A percentile compares a stretch with the other conserved stretches of the same genome.
phyloP scores from a whole-genome alignment of 2,797 vertebrate genomes.

The Nannoperca obscura region DNA sequence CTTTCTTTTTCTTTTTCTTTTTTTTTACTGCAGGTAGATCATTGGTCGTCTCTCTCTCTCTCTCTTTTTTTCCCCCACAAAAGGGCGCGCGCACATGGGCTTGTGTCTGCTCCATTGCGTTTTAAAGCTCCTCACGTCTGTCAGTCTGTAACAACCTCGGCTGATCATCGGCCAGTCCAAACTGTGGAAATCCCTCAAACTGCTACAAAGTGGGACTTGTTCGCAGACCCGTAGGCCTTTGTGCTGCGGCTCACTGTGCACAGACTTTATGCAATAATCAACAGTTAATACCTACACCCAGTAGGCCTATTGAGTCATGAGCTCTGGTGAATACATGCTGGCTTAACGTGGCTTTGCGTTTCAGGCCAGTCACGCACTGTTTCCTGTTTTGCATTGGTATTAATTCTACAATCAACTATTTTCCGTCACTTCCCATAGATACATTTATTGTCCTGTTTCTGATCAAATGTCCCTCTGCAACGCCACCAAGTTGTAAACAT shows the following conservation, averaged over 20 bases:
- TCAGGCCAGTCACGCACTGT: background rate
- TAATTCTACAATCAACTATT: background rate
- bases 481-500: conserved; percentile 18
- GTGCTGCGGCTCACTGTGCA: background rate
- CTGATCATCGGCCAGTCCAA: conserved; percentile 19
- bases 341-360: background rate
- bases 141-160: conserved; percentile 19
- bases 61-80: background rate
- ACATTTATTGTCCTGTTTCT: conserved; percentile 2
- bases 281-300: background rate
- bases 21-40: conserved; percentile 24
- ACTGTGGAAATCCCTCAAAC: background rate
- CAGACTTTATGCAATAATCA: background rate
- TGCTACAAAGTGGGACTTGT: background rate
- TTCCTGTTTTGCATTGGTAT: background rate
- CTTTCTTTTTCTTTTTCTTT: background rate
- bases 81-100: background rate
- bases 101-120: conserved; percentile 30
- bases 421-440: background rate
- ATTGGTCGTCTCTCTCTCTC: background rate
- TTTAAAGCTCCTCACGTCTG: conserved; percentile 13
- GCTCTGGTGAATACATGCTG: background rate
- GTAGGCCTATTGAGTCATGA: background rate
- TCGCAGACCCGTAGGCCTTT: background rate
- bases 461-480: background rate